These are phyloP conservation scores for Adineta ricciae DNA, from an alignment of 2,888 invertebrate species.

Conservation along the genomic window DNA sequence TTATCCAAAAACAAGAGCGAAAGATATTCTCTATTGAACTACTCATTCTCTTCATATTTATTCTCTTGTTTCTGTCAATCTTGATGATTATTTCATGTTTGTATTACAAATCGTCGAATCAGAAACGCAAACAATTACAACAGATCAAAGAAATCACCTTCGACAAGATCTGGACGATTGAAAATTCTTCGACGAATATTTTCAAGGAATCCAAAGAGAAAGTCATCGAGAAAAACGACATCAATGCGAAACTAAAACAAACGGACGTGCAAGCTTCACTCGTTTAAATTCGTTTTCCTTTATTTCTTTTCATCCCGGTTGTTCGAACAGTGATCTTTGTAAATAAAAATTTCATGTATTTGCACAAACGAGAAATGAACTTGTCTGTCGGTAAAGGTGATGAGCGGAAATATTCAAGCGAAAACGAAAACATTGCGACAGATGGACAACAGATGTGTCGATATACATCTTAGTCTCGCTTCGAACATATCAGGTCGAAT, in stretches of 20 bases:
- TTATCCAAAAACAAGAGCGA: neutral
- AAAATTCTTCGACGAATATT: neutral
- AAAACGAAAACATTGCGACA: neutral
- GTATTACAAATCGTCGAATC: neutral
- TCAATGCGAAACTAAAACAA: neutral
- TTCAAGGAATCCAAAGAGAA: neutral
- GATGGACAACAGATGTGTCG: neutral
- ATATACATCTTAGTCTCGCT: neutral
- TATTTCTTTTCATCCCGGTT: neutral
- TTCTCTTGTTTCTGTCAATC: neutral
- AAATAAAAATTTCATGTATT: constrained; percentile 3
- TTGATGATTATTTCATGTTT: neutral
- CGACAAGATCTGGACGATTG: neutral
- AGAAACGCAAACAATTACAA: neutral
- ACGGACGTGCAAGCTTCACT: neutral
- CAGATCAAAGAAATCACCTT: neutral
- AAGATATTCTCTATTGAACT: neutral
- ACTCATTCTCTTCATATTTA: neutral
- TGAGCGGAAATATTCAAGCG: neutral
- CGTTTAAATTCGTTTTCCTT: neutral
- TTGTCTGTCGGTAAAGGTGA: too few species aligned
- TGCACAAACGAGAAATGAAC: neutral
- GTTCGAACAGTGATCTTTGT: neutral
- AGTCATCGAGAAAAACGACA: neutral
- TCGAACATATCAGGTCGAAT: too few species aligned